Evolutionary conservation across 1,140 invertebrate species (phyloP).

Genomic region (Eueides isabella): DNA sequence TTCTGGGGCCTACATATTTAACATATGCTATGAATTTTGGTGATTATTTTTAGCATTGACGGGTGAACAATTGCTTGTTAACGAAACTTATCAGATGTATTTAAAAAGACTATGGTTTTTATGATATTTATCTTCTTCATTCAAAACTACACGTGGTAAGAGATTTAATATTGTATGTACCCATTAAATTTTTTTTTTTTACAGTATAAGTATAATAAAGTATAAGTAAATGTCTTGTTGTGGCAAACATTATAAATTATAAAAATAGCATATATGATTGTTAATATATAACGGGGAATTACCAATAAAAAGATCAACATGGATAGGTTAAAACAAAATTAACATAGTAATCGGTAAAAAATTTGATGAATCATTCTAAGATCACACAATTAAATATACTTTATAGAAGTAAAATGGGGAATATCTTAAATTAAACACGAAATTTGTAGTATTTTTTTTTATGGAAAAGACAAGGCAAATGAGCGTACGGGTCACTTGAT

Average conservation of each 20-base stretch:
- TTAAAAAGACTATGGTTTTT: too few species aligned
- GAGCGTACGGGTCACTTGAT: too few species aligned
- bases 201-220: background rate
- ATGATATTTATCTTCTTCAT: too few species aligned
- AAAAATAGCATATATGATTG: background rate
- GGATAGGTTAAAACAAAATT: background rate
- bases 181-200: too few species aligned
- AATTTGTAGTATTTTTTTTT: too few species aligned
- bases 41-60: background rate
- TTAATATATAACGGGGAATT: background rate
- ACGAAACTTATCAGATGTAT: background rate
- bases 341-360: background rate
- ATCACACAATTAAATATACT: background rate
- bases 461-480: too few species aligned
- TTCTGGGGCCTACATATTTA: conserved; percentile 34
- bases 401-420: background rate
- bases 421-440: too few species aligned
- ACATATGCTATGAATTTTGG: conserved; percentile 40
- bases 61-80: background rate
- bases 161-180: background rate
- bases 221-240: background rate
- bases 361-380: background rate
- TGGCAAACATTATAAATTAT: background rate
- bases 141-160: background rate
- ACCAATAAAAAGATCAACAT: background rate